A percentile compares a stretch with the other conserved stretches of the same genome.
These are phyloP conservation scores for Spatula versicolor DNA, from an alignment of 2,797 vertebrate genomes.

Conservation along the genomic window DNA sequence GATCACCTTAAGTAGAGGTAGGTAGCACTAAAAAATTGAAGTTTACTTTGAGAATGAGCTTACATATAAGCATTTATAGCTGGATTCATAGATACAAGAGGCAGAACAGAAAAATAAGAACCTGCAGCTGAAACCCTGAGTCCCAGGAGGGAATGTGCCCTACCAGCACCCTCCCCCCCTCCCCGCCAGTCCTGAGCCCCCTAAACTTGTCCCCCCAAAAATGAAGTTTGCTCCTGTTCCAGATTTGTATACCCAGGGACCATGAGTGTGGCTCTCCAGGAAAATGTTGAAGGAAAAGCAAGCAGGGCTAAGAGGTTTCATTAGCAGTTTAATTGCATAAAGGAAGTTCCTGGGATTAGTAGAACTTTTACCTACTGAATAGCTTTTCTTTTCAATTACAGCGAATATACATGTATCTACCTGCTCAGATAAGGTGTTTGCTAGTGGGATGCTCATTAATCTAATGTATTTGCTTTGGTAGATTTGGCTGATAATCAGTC, in stretches of 20 bases:
- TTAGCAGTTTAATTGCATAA: neutral
- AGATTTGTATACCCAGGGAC: neutral
- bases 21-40: neutral
- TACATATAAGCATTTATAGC: neutral
- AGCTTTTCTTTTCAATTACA: conserved; percentile 6
- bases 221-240: neutral
- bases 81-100: neutral
- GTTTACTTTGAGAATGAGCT: neutral
- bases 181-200: neutral
- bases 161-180: neutral
- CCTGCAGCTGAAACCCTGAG: neutral
- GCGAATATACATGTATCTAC: neutral
- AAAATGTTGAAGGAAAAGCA: neutral
- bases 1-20: neutral
- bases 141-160: neutral
- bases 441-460: conserved; percentile 39
- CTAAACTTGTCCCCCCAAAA: neutral
- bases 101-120: neutral
- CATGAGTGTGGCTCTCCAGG: neutral
- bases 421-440: neutral
- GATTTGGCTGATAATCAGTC: neutral
- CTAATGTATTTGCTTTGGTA: conserved; percentile 6
- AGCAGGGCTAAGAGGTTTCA: neutral
- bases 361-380: neutral
- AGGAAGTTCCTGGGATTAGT: neutral